These are phyloP conservation scores for Apogon hyalosoma DNA, from an alignment of 2,797 vertebrate genomes.

Conservation along the genomic window DNA sequence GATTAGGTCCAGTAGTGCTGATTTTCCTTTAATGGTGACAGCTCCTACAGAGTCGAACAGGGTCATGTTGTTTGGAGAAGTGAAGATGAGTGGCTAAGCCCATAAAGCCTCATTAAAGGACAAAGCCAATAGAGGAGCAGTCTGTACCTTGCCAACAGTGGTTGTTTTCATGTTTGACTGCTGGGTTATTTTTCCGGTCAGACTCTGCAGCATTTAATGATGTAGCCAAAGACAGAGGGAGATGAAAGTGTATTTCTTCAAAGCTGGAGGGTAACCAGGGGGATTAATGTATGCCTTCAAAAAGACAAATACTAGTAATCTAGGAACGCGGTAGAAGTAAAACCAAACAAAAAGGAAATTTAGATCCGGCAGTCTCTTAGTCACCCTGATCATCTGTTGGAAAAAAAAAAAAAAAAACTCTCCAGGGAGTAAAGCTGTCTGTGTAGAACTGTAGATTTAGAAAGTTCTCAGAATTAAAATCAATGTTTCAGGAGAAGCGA, in stretches of 20 bases:
- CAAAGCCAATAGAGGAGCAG: neutral
- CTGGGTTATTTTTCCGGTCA: conserved; percentile 38
- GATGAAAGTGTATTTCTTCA: conserved; percentile 35
- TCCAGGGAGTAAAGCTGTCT: conserved; percentile 8
- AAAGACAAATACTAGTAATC: conserved; percentile 38
- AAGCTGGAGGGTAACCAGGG: conserved; percentile 28
- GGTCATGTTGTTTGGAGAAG: conserved; percentile 22
- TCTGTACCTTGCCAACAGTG: conserved; percentile 19
- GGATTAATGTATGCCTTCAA: conserved; percentile 38
- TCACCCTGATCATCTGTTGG: conserved; percentile 1
- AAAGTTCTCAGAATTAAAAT: conserved; percentile 16
- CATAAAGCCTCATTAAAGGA: conserved; percentile 25
- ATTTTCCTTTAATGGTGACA: neutral
- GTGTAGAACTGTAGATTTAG: neutral
- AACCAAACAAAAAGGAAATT: conserved; percentile 9
- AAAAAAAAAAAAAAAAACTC: conserved; percentile 23
- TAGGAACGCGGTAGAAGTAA: conserved; percentile 17
- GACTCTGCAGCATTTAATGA: conserved; percentile 42
- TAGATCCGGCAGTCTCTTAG: neutral
- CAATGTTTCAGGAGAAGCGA: conserved; percentile 23
- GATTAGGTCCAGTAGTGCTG: neutral
- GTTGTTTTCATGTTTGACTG: conserved; percentile 40
- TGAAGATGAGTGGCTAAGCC: conserved; percentile 25
- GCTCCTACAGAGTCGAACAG: conserved; percentile 7
- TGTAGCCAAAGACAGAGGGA: conserved; percentile 27